Conservation (phyloP, 2,797 vertebrate genomes). For the Carcharodon carcharias region DNA sequence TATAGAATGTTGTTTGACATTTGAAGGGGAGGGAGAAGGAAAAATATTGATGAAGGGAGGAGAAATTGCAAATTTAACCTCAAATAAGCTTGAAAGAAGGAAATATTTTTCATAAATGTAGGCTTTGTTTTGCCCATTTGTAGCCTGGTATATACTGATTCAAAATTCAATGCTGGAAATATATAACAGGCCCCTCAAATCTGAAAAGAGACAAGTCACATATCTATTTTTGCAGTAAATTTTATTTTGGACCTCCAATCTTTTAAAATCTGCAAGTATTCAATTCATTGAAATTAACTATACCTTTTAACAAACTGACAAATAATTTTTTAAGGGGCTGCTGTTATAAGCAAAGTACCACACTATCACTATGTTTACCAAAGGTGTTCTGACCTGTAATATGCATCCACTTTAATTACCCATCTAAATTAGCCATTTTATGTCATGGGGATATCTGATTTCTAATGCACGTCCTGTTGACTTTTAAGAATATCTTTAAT, state of each 20-base stretch:
- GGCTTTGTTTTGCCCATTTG: background rate
- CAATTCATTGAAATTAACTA: conserved; percentile 1
- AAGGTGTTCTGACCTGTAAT: conserved; percentile 2
- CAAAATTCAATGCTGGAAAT: background rate
- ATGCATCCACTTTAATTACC: conserved; percentile 13
- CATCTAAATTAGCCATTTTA: background rate
- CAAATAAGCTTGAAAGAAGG: background rate
- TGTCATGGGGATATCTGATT: background rate
- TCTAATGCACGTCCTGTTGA: conserved; percentile 32
- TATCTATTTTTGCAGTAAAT: background rate
- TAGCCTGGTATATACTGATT: background rate
- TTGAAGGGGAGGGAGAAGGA: background rate
- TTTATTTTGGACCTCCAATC: background rate
- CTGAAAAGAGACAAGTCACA: background rate
- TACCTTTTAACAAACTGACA: conserved; percentile 1
- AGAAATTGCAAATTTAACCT: background rate
- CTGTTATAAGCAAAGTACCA: background rate
- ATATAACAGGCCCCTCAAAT: background rate
- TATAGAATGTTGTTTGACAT: background rate
- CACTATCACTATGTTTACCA: background rate
- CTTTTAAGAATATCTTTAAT: conserved; percentile 27
- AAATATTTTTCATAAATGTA: background rate
- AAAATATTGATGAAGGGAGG: background rate
- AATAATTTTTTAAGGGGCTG: conserved; percentile 4
- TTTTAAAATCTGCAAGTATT: background rate